Evolutionary conservation across 2,797 vertebrate genomes (phyloP).

Genomic region (Falco novaeseelandiae): DNA sequence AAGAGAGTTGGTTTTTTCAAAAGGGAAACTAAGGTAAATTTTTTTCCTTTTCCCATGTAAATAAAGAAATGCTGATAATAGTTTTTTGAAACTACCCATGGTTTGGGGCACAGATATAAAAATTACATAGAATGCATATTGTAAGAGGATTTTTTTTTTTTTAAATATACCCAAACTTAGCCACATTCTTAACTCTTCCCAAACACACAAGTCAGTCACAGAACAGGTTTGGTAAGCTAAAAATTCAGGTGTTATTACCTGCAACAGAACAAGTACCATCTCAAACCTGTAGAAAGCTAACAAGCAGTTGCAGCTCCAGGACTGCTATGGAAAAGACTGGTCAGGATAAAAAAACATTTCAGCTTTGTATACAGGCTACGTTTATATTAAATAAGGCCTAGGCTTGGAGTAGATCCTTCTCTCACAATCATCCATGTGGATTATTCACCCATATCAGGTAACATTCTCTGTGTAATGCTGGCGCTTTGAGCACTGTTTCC

Average conservation of each 20-base stretch:
- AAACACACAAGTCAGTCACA: not conserved
- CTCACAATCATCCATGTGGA: not conserved
- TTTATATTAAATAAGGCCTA: not conserved
- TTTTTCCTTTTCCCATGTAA: not conserved
- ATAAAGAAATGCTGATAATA: not conserved
- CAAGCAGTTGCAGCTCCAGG: not conserved
- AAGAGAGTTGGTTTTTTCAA: not conserved
- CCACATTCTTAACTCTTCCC: not conserved
- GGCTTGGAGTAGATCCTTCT: not conserved
- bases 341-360: not conserved
- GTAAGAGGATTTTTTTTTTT: not conserved
- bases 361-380: not conserved
- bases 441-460: not conserved
- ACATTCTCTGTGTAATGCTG: not conserved
- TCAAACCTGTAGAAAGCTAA: not conserved
- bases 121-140: not conserved
- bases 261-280: not conserved
- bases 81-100: not conserved
- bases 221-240: not conserved
- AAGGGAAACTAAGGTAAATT: not conserved
- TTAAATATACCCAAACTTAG: not conserved
- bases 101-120: not conserved
- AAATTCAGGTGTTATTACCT: not conserved
- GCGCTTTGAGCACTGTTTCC: not conserved
- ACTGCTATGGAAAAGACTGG: not conserved